A percentile compares a stretch with the other conserved stretches of the same genome.
These are phyloP conservation scores for Oreochromis grahami DNA, from an alignment of 2,797 vertebrate genomes.

Conservation along the genomic window DNA sequence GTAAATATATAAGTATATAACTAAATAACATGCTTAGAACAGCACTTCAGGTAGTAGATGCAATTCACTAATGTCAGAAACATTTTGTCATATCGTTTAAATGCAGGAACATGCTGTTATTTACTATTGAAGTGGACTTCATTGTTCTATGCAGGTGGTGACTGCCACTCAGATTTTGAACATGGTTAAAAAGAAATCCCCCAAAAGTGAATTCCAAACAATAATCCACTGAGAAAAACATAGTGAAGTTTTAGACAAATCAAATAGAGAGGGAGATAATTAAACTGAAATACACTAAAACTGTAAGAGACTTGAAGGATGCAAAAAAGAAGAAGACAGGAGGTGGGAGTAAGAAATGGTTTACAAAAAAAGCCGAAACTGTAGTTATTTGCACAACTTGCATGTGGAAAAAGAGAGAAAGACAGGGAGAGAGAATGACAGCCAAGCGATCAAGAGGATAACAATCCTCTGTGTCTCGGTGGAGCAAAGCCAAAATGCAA, in stretches of 20 bases:
- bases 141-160: not conserved
- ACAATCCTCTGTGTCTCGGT: conserved; percentile 55
- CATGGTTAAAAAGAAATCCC: not conserved
- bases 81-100: not conserved
- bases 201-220: not conserved
- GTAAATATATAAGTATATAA: not conserved
- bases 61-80: not conserved
- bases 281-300: not conserved
- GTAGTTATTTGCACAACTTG: conserved; percentile 22
- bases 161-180: not conserved
- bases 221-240: not conserved
- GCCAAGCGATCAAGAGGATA: conserved; percentile 56
- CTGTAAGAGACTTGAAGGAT: not conserved
- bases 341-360: not conserved
- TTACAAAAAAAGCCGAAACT: not conserved
- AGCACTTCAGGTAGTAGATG: not conserved
- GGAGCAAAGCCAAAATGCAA: conserved; percentile 69
- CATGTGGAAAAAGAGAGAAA: conserved; percentile 1
- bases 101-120: not conserved
- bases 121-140: not conserved
- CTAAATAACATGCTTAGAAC: not conserved
- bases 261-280: not conserved
- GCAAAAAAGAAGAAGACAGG: not conserved
- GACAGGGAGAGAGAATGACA: conserved; percentile 41
- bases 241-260: not conserved